A percentile compares a stretch with the other conserved stretches of the same genome.
phyloP scores from a whole-genome alignment of 2,888 invertebrate genomes.

The Nasonovia ribisnigri region DNA sequence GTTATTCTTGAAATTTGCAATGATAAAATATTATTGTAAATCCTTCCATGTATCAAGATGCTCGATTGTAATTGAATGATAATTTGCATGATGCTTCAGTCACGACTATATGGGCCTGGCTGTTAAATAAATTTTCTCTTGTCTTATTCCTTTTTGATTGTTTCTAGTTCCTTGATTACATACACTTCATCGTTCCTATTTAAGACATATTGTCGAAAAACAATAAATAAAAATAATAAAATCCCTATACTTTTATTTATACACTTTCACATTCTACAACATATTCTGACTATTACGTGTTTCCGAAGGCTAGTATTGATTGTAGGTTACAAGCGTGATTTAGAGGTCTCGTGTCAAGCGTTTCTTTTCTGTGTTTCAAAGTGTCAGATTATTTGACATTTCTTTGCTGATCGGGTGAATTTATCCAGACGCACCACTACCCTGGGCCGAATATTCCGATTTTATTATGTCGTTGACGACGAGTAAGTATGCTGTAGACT shows the following conservation, averaged over 20 bases:
- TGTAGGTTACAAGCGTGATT: constrained; percentile 59
- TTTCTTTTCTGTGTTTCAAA: constrained; percentile 65
- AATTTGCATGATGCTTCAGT: constrained; percentile 65
- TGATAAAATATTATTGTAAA: constrained; percentile 50
- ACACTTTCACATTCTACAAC: constrained; percentile 62
- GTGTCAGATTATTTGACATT: constrained; percentile 68
- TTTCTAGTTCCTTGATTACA: constrained; percentile 22
- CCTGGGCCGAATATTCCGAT: constrained; percentile 36
- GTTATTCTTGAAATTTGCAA: constrained; percentile 54
- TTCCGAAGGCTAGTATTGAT: constrained; percentile 65
- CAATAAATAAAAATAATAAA: constrained; percentile 34
- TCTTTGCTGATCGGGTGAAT: constrained; percentile 68
- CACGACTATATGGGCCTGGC: constrained; percentile 62
- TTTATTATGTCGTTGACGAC: constrained; percentile 48
- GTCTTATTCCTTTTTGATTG: constrained; percentile 53
- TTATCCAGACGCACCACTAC: constrained; percentile 50
- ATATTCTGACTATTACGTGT: constrained; percentile 61
- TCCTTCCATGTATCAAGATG: constrained; percentile 58
- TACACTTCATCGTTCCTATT: constrained; percentile 35
- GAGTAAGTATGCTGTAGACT: constrained; percentile 59
- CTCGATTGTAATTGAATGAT: constrained; percentile 64
- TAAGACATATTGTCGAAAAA: constrained; percentile 22
- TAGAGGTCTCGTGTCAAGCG: constrained; percentile 64
- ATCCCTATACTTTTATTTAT: constrained; percentile 40
- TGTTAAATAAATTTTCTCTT: constrained; percentile 54